phyloP scores from a whole-genome alignment of 2,888 invertebrate genomes.

The Allophyes oxyacanthae region DNA sequence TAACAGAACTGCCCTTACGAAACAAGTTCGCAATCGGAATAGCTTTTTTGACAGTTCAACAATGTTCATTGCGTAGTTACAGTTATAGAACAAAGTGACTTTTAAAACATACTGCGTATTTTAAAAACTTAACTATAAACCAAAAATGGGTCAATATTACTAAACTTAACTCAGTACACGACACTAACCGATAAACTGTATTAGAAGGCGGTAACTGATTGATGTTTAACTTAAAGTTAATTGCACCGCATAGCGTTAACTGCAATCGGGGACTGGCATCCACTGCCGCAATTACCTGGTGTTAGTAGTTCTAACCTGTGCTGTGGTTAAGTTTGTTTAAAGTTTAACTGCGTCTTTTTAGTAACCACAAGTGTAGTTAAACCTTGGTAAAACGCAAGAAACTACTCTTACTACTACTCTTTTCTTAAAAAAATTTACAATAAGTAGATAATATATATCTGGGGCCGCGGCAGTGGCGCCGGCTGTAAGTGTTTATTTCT shows the following conservation, averaged over 20 bases:
- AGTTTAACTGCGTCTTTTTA: slow-evolving; percentile 36
- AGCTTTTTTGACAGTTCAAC: no score
- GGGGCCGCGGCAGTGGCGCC: no score
- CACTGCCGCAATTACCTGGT: slow-evolving; percentile 30
- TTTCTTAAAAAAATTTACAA: no score
- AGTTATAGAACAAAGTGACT: no score
- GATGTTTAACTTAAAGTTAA: slow-evolving; percentile 40
- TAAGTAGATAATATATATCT: no score
- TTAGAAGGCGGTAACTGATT: slow-evolving; percentile 33
- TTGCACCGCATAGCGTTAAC: slow-evolving; percentile 37
- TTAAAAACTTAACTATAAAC: slow-evolving; percentile 5
- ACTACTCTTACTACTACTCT: no score
- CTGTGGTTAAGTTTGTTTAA: slow-evolving; percentile 27
- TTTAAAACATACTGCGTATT: no score
- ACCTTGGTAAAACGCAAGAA: no score
- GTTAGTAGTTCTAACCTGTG: slow-evolving; percentile 21
- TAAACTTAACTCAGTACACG: slow-evolving; percentile 13
- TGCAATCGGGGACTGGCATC: slow-evolving; percentile 30
- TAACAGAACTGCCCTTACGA: neutral
- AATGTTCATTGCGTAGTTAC: no score
- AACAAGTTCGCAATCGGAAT: no score
- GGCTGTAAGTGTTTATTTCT: no score
- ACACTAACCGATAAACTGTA: slow-evolving; percentile 26
- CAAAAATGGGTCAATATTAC: slow-evolving; percentile 6
- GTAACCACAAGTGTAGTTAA: slow-evolving; percentile 10